Percentiles rank a stretch among this genome's conserved stretches.
These are phyloP conservation scores for Manduca sexta DNA, from an alignment of 1,140 invertebrate genomes.

Conservation along the genomic window DNA sequence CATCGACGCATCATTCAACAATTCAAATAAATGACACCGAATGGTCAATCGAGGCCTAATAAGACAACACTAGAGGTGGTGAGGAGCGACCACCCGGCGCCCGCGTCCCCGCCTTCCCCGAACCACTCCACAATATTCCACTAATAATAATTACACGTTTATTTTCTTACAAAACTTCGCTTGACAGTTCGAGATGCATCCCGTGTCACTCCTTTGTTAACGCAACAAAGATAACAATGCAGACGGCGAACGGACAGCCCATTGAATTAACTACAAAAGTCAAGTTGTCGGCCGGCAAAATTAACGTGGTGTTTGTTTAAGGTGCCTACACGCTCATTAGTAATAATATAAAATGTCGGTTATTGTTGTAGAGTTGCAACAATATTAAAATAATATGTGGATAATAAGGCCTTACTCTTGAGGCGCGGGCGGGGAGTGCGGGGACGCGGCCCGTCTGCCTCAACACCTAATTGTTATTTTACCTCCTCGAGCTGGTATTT, in stretches of 20 bases:
- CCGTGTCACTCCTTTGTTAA: constrained; percentile 9
- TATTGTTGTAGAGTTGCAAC: constrained; percentile 40
- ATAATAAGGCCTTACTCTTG: constrained; percentile 51
- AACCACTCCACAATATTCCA: constrained; percentile 23
- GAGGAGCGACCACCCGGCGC: constrained; percentile 1
- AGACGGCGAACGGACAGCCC: too few species aligned
- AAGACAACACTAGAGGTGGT: constrained; percentile 9
- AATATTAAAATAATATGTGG: constrained; percentile 58
- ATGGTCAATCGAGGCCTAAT: constrained; percentile 1
- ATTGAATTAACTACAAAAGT: too few species aligned
- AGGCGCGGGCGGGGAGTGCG: constrained; percentile 20
- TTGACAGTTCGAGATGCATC: constrained; percentile 24
- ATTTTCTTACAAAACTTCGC: constrained; percentile 24
- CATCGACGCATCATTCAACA: too few species aligned
- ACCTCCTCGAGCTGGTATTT: too few species aligned
- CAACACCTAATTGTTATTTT: too few species aligned
- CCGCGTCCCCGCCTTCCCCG: not conserved
- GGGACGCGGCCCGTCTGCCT: too few species aligned
- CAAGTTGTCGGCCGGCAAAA: not conserved
- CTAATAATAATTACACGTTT: constrained; percentile 31
- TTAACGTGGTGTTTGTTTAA: constrained; percentile 26
- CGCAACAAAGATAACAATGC: too few species aligned
- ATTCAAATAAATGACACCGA: too few species aligned
- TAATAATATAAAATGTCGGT: constrained; percentile 35
- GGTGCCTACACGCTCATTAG: constrained; percentile 55